Conservation (phyloP, 2,113 vertebrate species). For the Chamaea fasciata region DNA sequence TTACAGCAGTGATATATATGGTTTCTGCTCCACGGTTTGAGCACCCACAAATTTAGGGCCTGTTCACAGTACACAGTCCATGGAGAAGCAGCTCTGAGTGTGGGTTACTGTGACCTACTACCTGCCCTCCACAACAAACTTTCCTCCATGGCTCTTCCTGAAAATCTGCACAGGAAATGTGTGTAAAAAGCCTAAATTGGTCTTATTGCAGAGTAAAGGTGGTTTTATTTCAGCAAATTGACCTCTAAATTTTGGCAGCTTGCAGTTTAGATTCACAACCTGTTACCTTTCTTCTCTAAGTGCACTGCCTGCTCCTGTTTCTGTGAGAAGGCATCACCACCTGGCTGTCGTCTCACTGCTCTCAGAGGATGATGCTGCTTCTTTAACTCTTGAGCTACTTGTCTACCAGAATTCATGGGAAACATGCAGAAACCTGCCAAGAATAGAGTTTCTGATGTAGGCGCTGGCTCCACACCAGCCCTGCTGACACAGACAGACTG, state of each 20-base stretch:
- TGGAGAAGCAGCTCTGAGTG: neutral
- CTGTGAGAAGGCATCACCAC: neutral
- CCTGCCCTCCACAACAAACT: neutral
- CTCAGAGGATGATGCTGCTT: neutral
- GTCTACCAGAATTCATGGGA: neutral
- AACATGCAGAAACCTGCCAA: constrained; percentile 15
- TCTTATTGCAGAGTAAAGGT: neutral
- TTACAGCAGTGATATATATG: rapidly evolving
- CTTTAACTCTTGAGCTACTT: neutral
- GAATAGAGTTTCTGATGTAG: neutral
- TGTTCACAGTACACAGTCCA: rapidly evolving
- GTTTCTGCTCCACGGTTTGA: rapidly evolving
- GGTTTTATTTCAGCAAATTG: neutral
- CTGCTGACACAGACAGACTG: constrained; percentile 29
- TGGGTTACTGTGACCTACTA: neutral
- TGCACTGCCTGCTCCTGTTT: neutral
- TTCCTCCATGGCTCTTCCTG: neutral
- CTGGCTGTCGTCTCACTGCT: neutral
- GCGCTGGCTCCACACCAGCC: neutral
- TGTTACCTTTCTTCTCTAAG: neutral
- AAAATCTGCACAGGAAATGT: neutral
- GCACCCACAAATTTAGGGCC: neutral
- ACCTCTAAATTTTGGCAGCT: neutral
- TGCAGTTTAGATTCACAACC: neutral
- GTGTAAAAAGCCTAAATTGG: neutral